A percentile compares a stretch with the other conserved stretches of the same genome.
phyloP scores from a whole-genome alignment of 1,140 invertebrate species.

The Danaus plexippus region DNA sequence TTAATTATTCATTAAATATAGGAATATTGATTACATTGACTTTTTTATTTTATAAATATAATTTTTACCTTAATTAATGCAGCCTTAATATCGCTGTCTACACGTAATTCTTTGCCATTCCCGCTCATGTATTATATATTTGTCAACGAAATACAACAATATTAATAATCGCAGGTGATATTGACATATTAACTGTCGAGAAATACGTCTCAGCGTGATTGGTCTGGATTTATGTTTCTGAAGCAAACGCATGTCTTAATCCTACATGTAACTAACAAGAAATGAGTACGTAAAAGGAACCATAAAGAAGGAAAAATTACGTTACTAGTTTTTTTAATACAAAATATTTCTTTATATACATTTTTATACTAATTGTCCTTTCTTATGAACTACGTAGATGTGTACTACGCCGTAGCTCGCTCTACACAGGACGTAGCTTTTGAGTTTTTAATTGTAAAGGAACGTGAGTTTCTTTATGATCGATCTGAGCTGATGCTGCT shows the following conservation, averaged over 20 bases:
- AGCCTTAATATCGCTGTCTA: too few species aligned
- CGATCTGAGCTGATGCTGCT: constrained; percentile 32
- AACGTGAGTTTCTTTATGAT: constrained; percentile 28
- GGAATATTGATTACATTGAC: too few species aligned
- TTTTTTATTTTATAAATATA: too few species aligned
- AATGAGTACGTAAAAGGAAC: too few species aligned
- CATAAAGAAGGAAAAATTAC: neutral
- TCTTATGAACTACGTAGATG: neutral
- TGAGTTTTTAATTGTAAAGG: constrained; percentile 22
- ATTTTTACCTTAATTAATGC: too few species aligned
- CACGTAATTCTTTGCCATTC: too few species aligned
- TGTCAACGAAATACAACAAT: too few species aligned
- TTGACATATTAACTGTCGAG: constrained; percentile 40
- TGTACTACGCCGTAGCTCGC: constrained; percentile 22
- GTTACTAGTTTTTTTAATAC: neutral
- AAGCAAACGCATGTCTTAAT: too few species aligned
- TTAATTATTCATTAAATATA: too few species aligned
- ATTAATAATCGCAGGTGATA: too few species aligned
- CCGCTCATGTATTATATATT: too few species aligned
- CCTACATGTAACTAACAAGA: too few species aligned
- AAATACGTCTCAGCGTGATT: constrained; percentile 27
- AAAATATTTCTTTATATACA: neutral
- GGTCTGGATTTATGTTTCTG: constrained; percentile 22
- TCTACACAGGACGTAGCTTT: constrained; percentile 19
- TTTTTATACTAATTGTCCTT: neutral